Conservation (phyloP, 2,797 vertebrate species). For the Threskiornis aethiopicus region DNA sequence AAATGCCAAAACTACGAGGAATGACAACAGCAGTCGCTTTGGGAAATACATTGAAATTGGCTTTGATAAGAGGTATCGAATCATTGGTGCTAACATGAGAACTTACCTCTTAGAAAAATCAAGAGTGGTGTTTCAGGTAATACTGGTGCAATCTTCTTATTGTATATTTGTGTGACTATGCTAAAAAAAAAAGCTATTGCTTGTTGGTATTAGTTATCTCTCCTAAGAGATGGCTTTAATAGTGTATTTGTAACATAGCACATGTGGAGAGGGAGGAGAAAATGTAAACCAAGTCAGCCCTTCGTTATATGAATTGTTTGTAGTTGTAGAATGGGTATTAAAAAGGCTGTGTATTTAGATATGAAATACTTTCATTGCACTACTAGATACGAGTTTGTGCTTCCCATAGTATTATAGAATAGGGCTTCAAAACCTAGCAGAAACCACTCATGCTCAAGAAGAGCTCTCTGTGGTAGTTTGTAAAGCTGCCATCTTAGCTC, state of each 20-base stretch:
- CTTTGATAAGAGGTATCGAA: constrained; percentile 91
- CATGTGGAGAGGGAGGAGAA: background rate
- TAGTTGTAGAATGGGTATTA: background rate
- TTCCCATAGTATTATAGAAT: background rate
- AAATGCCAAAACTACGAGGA: constrained; percentile 97
- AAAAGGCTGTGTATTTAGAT: background rate
- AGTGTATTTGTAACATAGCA: background rate
- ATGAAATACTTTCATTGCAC: background rate
- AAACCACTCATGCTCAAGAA: background rate
- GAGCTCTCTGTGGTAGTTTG: background rate
- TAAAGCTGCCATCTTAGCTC: background rate
- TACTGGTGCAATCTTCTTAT: background rate
- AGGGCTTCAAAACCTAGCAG: background rate
- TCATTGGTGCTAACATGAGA: constrained; percentile 98
- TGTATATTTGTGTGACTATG: background rate
- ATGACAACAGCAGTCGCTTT: constrained; percentile 99
- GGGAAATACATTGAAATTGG: constrained; percentile 99
- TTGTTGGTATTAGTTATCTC: background rate
- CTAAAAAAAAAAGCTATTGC: background rate
- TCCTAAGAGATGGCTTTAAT: background rate
- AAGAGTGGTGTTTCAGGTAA: constrained; percentile 96
- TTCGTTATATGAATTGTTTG: background rate
- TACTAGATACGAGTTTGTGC: background rate
- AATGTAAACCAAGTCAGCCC: background rate
- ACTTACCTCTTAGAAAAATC: constrained; percentile 98